A percentile compares a stretch with the other conserved stretches of the same genome.
These are phyloP conservation scores for Sebastiscus albofasciatus DNA, from an alignment of 2,797 vertebrate genomes.

Conservation along the genomic window DNA sequence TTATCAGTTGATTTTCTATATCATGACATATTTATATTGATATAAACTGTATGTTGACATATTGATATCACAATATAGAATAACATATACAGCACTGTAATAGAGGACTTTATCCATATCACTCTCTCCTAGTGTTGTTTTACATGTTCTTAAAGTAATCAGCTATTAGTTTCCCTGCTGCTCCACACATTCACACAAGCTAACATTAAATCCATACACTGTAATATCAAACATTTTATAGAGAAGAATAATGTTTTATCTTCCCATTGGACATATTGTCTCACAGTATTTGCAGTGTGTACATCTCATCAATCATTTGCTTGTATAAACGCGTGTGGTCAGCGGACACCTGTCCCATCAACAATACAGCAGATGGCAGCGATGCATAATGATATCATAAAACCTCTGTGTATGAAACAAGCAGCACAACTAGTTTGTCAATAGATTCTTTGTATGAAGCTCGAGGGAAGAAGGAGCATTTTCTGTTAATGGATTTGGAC, in stretches of 20 bases:
- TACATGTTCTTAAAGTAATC: neutral
- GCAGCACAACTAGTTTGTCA: slow-evolving; percentile 50
- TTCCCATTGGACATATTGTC: slow-evolving; percentile 26
- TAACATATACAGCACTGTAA: neutral
- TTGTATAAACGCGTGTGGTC: slow-evolving; percentile 56
- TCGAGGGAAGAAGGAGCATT: slow-evolving; percentile 21
- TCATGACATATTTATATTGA: neutral
- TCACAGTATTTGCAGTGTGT: slow-evolving; percentile 44
- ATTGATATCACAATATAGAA: neutral
- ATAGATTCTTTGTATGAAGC: slow-evolving; percentile 50
- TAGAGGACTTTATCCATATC: neutral
- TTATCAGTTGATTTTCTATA: neutral
- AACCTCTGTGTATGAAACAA: slow-evolving; percentile 43
- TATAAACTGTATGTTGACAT: neutral
- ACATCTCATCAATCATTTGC: slow-evolving; percentile 27
- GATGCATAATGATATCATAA: slow-evolving; percentile 59
- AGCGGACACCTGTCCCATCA: slow-evolving; percentile 66
- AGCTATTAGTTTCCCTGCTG: neutral
- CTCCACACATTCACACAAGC: slow-evolving; percentile 18
- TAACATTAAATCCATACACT: slow-evolving; percentile 19
- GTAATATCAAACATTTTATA: slow-evolving; percentile 22
- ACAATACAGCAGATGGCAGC: slow-evolving; percentile 73
- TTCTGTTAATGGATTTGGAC: slow-evolving; percentile 46
- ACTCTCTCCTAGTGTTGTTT: neutral
- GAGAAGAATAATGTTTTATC: slow-evolving; percentile 29